phyloP scores from a whole-genome alignment of 2,888 invertebrate genomes.

The Spodoptera littoralis region DNA sequence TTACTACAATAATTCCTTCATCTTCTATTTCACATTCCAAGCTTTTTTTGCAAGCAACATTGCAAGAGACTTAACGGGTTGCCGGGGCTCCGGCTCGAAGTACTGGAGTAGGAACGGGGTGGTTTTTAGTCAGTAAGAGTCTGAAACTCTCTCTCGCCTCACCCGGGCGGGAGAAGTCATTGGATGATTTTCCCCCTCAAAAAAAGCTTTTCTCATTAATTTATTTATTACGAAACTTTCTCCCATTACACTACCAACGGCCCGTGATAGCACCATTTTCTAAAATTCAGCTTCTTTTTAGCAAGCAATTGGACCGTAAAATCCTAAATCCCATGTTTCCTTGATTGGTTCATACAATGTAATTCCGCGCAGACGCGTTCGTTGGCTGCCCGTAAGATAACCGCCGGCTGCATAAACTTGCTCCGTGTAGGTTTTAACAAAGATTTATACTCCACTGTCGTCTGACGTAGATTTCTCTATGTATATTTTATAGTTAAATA shows the following conservation, averaged over 20 bases:
- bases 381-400: constrained; percentile 53
- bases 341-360: constrained; percentile 58
- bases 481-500: constrained; percentile 56
- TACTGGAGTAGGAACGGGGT: too few species aligned
- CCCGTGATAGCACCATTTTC: constrained; percentile 41
- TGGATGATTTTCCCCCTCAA: too few species aligned
- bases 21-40: too few species aligned
- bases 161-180: too few species aligned
- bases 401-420: constrained; percentile 68
- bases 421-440: constrained; percentile 67
- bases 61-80: too few species aligned
- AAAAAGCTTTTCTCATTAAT: too few species aligned
- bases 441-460: constrained; percentile 71
- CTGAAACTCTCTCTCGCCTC: too few species aligned
- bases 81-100: too few species aligned
- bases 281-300: constrained; percentile 36
- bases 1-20: too few species aligned
- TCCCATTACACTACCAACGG: constrained; percentile 14
- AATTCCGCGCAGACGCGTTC: constrained; percentile 51
- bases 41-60: too few species aligned
- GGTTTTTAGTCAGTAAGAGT: too few species aligned
- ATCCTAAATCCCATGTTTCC: constrained; percentile 54
- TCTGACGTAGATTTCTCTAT: constrained; percentile 51
- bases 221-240: too few species aligned
- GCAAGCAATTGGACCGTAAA: constrained; percentile 48